Evolutionary conservation across 2,113 vertebrate species (phyloP).

Genomic region (Psettodes erumei): DNA sequence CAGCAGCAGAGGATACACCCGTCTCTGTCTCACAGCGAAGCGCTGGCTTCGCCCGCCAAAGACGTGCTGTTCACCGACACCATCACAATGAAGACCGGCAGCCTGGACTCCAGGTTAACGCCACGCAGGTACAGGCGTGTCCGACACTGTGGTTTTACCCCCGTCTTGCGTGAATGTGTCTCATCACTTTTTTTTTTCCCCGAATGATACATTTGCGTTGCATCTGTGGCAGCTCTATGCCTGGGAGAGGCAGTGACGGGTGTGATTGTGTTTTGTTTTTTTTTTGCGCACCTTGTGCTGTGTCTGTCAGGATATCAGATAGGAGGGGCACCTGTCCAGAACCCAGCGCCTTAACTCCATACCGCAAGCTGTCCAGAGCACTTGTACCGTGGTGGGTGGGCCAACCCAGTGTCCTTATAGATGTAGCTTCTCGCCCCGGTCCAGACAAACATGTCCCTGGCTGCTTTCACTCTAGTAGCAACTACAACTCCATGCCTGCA

Average conservation of each 20-base stretch:
- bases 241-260: conserved; percentile 23
- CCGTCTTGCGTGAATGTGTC: neutral
- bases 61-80: conserved; percentile 98
- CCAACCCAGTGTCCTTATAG: conserved; percentile 58
- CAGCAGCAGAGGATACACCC: conserved; percentile 98
- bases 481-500: neutral
- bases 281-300: conserved; percentile 62
- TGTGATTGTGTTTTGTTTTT: conserved; percentile 46
- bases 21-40: conserved; percentile 96
- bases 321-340: conserved; percentile 80
- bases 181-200: neutral
- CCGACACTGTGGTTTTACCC: neutral
- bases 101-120: conserved; percentile 95
- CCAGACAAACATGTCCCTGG: neutral
- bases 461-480: conserved; percentile 33
- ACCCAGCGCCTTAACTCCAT: conserved; percentile 59
- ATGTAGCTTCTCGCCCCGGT: conserved; percentile 31
- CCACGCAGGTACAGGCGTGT: conserved; percentile 94
- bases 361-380: conserved; percentile 77
- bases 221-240: neutral
- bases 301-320: conserved; percentile 78
- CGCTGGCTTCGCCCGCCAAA: conserved; percentile 95
- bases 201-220: neutral
- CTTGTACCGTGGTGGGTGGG: conserved; percentile 82
- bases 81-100: conserved; percentile 98